These are phyloP conservation scores for Parthenolecanium corni DNA, from an alignment of 2,888 invertebrate species.

Conservation along the genomic window DNA sequence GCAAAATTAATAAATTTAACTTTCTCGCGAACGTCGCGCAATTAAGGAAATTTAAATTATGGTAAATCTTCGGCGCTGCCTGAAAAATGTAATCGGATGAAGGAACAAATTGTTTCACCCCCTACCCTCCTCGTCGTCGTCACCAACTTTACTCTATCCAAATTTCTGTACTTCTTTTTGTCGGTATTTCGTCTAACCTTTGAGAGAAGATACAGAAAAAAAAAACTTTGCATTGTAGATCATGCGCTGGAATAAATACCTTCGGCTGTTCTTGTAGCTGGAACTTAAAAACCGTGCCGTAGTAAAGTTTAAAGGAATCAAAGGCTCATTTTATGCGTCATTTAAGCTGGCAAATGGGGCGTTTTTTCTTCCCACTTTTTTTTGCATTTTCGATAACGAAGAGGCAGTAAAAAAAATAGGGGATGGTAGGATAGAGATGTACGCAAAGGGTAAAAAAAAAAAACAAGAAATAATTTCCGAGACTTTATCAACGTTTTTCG, in stretches of 20 bases:
- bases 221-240: too few species aligned
- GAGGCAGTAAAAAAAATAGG: neutral
- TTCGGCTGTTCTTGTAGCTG: conserved; percentile 9
- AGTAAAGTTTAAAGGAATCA: conserved; percentile 26
- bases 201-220: too few species aligned
- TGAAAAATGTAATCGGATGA: conserved; percentile 13
- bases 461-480: conserved; percentile 6
- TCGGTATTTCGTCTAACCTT: neutral
- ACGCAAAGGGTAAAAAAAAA: conserved; percentile 4
- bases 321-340: conserved; percentile 25
- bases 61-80: neutral
- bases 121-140: too few species aligned
- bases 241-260: conserved; percentile 2
- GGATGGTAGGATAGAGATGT: neutral
- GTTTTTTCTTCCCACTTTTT: neutral
- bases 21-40: neutral
- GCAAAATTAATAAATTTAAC: too few species aligned
- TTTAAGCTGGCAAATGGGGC: conserved; percentile 21
- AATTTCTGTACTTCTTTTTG: too few species aligned
- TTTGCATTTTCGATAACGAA: too few species aligned
- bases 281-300: conserved; percentile 19
- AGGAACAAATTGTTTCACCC: conserved; percentile 6
- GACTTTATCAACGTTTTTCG: conserved; percentile 2
- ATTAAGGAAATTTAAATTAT: neutral
- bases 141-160: too few species aligned